phyloP scores from a whole-genome alignment of 1,140 invertebrate species.

The Mactra quadrangularis region DNA sequence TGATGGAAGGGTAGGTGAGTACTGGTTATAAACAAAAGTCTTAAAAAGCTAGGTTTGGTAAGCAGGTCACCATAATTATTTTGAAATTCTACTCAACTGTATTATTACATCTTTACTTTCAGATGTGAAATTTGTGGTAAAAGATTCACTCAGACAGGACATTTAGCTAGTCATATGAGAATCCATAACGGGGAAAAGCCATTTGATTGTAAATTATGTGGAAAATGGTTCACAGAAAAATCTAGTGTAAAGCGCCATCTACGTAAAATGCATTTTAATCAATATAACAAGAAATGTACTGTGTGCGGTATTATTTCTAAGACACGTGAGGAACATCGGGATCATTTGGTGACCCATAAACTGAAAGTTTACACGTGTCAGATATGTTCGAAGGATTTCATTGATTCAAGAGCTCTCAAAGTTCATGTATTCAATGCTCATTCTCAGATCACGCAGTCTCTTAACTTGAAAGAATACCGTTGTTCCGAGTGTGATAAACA shows the following conservation, averaged over 20 bases:
- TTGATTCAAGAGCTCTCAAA: slow-evolving; percentile 52
- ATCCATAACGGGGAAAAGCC: slow-evolving; percentile 68
- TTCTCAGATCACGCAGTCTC: slow-evolving; percentile 47
- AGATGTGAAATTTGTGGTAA: slow-evolving; percentile 94
- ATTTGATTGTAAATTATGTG: slow-evolving; percentile 88
- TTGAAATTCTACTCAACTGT: too few relatives aligned
- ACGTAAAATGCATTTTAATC: slow-evolving; percentile 60
- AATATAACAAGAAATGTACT: slow-evolving; percentile 60
- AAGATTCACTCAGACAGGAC: slow-evolving; percentile 95
- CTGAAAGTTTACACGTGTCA: slow-evolving; percentile 57
- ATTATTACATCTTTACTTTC: too few relatives aligned
- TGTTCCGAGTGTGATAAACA: slow-evolving; percentile 58
- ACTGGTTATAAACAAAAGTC: too few relatives aligned
- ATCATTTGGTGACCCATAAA: slow-evolving; percentile 51
- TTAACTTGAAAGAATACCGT: slow-evolving; percentile 36
- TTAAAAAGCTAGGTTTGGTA: too few relatives aligned
- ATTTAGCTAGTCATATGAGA: slow-evolving; percentile 95
- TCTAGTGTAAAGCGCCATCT: slow-evolving; percentile 57
- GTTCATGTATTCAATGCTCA: slow-evolving; percentile 58
- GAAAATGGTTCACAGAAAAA: slow-evolving; percentile 86
- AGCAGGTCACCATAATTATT: too few relatives aligned
- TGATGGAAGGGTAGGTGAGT: too few relatives aligned
- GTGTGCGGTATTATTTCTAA: slow-evolving; percentile 56
- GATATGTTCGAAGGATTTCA: slow-evolving; percentile 55
- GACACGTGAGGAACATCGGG: slow-evolving; percentile 52